Conservation (phyloP, 2,888 invertebrate species). For the Patella caerulea region DNA sequence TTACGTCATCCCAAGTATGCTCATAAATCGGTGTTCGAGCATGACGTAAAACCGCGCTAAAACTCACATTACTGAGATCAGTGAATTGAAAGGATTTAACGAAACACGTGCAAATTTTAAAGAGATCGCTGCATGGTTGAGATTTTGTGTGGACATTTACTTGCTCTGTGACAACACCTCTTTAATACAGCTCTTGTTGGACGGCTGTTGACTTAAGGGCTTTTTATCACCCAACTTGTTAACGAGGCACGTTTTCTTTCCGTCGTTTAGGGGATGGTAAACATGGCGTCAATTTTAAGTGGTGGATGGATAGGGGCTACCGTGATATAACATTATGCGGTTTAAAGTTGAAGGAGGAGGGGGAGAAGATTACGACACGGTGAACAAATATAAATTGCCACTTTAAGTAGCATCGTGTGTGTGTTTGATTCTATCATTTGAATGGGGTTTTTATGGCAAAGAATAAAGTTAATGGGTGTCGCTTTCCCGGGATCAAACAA, state of each 20-base stretch:
- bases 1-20: too few species aligned
- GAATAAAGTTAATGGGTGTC: too few species aligned
- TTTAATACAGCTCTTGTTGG: not conserved
- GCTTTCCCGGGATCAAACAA: too few species aligned
- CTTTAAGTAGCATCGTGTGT: not conserved
- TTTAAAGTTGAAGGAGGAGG: not conserved
- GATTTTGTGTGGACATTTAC: not conserved
- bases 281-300: not conserved
- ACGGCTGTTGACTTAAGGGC: not conserved
- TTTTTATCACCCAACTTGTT: not conserved
- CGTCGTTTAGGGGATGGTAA: not conserved
- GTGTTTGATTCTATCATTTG: not conserved
- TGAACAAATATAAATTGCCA: not conserved
- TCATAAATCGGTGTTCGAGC: too few species aligned
- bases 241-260: not conserved
- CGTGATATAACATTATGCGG: constrained; percentile 1
- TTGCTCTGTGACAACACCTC: not conserved
- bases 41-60: not conserved
- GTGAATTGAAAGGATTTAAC: not conserved
- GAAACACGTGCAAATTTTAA: constrained; percentile 4
- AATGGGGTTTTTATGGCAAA: too few species aligned
- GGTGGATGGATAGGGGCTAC: not conserved
- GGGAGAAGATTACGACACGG: not conserved
- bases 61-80: not conserved
- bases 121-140: too few species aligned